These are phyloP conservation scores for Punctoribates punctum DNA, from an alignment of 2,888 invertebrate genomes.

Conservation along the genomic window DNA sequence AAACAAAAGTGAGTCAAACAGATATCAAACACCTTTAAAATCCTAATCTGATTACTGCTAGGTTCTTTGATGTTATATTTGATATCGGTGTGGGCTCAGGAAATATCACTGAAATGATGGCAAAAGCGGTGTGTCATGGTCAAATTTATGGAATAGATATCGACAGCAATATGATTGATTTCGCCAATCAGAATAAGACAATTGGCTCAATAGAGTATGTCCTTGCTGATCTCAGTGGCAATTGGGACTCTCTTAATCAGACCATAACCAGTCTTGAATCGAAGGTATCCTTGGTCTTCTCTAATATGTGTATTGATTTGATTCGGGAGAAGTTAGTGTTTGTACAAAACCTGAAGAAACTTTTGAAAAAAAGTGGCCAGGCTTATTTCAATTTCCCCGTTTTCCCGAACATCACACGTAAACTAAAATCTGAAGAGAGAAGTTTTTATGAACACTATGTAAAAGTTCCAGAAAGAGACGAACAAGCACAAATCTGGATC, in stretches of 20 bases:
- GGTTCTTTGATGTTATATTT: background rate
- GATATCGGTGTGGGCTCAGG: background rate
- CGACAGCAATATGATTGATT: background rate
- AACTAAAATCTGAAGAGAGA: no score
- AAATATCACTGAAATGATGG: background rate
- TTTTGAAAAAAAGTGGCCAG: no score
- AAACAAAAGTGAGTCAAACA: no score
- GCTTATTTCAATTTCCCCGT: no score
- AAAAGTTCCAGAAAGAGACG: no score
- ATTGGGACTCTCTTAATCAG: background rate
- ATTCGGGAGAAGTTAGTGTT: no score
- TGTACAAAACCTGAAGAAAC: no score
- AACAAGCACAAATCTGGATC: no score
- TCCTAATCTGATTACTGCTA: no score
- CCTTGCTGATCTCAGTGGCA: background rate
- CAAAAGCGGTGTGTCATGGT: background rate
- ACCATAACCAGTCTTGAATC: background rate
- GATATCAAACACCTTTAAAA: no score
- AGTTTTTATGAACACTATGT: no score
- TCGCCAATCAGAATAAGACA: background rate
- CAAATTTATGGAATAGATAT: background rate
- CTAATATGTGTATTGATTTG: background rate
- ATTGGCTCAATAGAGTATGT: background rate
- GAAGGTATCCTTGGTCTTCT: background rate
- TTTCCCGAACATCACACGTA: no score